Evolutionary conservation across 2,888 invertebrate species (phyloP).

Genomic region (Archaeoteleia sp.): DNA sequence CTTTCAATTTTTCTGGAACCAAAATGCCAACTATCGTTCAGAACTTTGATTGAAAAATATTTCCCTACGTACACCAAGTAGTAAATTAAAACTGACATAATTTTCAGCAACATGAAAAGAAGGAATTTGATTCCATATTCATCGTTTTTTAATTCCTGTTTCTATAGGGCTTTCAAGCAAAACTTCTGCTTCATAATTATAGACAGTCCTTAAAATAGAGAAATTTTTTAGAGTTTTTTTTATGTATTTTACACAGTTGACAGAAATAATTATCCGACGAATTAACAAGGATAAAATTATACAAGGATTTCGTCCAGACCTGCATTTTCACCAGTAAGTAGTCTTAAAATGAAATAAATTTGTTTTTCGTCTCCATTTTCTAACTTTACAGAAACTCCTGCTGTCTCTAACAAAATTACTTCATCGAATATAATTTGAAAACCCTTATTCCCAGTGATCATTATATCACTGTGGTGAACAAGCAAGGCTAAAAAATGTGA

Average conservation of each 20-base stretch:
- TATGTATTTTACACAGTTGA: slow-evolving; percentile 32
- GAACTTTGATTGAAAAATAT: slow-evolving; percentile 1
- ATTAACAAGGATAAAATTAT: slow-evolving; percentile 38
- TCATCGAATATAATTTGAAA: slow-evolving; percentile 15
- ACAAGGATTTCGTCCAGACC: slow-evolving; percentile 40
- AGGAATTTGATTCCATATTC: slow-evolving; percentile 25
- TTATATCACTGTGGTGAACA: slow-evolving; percentile 18
- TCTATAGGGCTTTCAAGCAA: slow-evolving; percentile 2
- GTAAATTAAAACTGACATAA: slow-evolving; percentile 14
- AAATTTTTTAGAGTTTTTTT: slow-evolving; percentile 18
- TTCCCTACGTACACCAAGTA: slow-evolving; percentile 18
- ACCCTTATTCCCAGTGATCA: slow-evolving; percentile 5
- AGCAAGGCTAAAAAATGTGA: slow-evolving; percentile 16
- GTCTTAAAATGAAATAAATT: slow-evolving; percentile 10
- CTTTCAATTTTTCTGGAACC: slow-evolving; percentile 11
- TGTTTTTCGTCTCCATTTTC: background rate
- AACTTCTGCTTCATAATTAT: slow-evolving; percentile 27
- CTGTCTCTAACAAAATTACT: slow-evolving; percentile 16
- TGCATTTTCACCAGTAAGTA: slow-evolving; percentile 12
- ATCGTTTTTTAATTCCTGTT: slow-evolving; percentile 20
- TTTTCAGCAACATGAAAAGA: slow-evolving; percentile 20
- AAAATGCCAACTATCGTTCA: slow-evolving; percentile 11
- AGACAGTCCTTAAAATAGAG: slow-evolving; percentile 5
- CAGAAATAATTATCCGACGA: slow-evolving; percentile 34
- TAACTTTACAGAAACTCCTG: slow-evolving; percentile 1